Percentiles rank a stretch among this genome's conserved stretches.
These are phyloP conservation scores for Sinocyclocheilus anophthalmus DNA, from an alignment of 2,113 vertebrate genomes.

Conservation along the genomic window DNA sequence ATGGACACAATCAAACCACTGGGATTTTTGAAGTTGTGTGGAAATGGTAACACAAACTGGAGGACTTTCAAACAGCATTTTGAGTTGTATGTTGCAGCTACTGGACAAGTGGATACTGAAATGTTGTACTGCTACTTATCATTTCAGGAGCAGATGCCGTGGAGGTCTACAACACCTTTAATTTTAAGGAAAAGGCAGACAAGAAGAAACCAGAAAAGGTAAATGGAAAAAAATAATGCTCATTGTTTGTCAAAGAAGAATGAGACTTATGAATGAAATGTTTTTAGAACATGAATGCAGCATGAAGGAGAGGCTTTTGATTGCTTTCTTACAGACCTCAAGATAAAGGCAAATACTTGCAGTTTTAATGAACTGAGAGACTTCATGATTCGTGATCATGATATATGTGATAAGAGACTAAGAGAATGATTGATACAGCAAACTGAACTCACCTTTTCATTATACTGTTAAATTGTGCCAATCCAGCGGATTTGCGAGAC, in stretches of 20 bases:
- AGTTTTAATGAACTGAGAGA: background rate
- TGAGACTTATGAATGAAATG: conserved; percentile 20
- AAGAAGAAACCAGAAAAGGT: conserved; percentile 13
- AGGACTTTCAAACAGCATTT: background rate
- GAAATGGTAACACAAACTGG: conserved; percentile 21
- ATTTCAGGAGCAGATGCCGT: background rate
- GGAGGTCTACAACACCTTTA: conserved; percentile 32
- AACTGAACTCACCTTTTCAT: background rate
- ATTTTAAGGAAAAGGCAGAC: background rate
- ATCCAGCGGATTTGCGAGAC: background rate
- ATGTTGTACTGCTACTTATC: conserved; percentile 24
- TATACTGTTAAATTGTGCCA: background rate
- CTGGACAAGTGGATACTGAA: background rate
- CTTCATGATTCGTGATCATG: conserved; percentile 30
- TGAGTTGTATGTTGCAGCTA: background rate
- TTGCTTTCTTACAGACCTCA: background rate
- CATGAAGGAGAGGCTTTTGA: background rate
- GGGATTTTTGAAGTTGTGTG: background rate
- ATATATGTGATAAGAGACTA: background rate
- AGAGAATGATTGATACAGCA: background rate
- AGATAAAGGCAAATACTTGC: conserved; percentile 21
- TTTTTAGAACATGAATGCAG: conserved; percentile 8
- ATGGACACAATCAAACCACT: conserved; percentile 16
- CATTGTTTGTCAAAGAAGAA: conserved; percentile 43
- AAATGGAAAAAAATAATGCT: conserved; percentile 20